Evolutionary conservation across 2,113 vertebrate genomes (phyloP).

Genomic region (Nanger granti): DNA sequence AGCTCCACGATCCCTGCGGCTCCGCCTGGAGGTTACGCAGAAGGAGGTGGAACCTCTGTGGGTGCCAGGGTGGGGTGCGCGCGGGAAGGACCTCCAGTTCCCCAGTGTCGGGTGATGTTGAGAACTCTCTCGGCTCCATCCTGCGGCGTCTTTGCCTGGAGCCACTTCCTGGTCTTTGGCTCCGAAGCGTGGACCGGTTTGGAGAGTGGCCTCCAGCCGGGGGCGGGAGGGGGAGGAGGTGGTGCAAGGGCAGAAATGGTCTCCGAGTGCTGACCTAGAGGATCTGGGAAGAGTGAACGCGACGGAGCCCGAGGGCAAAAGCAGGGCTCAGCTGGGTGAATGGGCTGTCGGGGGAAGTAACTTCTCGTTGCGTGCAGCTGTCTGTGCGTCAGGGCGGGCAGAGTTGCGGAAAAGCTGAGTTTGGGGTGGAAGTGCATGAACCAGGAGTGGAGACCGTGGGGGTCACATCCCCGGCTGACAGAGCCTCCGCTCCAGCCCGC

Average conservation of each 20-base stretch:
- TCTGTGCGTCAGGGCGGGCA: background rate
- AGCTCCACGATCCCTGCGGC: background rate
- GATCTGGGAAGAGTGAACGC: background rate
- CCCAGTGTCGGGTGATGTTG: fast-evolving
- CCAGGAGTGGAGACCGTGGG: background rate
- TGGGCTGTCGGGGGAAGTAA: background rate
- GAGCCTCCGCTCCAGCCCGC: background rate
- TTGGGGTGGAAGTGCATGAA: background rate
- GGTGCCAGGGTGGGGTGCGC: background rate
- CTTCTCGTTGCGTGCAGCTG: background rate
- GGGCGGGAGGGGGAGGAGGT: background rate
- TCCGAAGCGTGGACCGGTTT: background rate
- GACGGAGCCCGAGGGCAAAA: background rate
- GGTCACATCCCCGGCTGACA: background rate
- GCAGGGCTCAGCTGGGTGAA: background rate
- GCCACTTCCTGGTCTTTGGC: background rate
- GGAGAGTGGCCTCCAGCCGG: background rate
- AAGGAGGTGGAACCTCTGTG: background rate
- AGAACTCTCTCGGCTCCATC: background rate
- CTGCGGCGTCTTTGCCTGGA: background rate
- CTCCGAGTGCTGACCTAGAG: background rate
- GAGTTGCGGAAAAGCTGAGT: background rate
- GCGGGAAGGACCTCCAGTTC: background rate
- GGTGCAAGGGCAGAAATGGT: background rate
- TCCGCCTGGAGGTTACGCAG: background rate